Evolutionary conservation across 2,888 invertebrate species (phyloP).

Genomic region (Hyppa rectilinea): DNA sequence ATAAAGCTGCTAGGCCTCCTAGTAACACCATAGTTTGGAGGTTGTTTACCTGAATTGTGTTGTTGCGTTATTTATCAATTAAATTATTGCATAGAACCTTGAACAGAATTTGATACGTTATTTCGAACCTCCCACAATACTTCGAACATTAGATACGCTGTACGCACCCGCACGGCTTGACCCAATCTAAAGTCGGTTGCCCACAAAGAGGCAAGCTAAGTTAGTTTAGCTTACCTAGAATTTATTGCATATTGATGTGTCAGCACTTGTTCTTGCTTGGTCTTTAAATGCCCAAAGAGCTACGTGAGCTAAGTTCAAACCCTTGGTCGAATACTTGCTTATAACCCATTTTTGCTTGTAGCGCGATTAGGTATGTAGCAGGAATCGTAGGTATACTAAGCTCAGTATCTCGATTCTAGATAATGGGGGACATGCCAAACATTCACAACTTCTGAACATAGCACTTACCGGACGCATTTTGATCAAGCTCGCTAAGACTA

Average conservation of each 20-base stretch:
- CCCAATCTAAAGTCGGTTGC: slow-evolving; percentile 5
- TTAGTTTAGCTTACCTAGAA: neutral
- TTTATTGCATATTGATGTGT: too few relatives aligned
- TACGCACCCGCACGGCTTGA: slow-evolving; percentile 27
- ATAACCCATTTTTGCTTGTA: neutral
- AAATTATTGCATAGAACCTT: slow-evolving; percentile 42
- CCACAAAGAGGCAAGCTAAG: neutral
- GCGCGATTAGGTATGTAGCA: neutral
- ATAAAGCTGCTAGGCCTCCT: too few relatives aligned
- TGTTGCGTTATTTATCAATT: slow-evolving; percentile 43
- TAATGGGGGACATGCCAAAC: neutral
- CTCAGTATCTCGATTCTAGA: neutral
- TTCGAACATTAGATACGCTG: slow-evolving; percentile 44
- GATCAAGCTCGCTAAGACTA: neutral
- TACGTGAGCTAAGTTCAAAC: neutral
- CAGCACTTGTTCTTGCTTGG: neutral
- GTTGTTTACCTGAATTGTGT: neutral
- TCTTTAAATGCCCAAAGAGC: neutral
- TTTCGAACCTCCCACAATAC: slow-evolving; percentile 39
- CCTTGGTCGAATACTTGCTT: neutral
- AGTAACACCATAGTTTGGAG: neutral
- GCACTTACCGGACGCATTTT: neutral
- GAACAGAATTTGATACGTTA: slow-evolving; percentile 43
- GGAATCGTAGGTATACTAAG: neutral
- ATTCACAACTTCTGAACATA: neutral